Percentiles rank a stretch among this genome's conserved stretches.
These are phyloP conservation scores for Limonius californicus DNA, from an alignment of 1,140 invertebrate genomes.

Conservation along the genomic window DNA sequence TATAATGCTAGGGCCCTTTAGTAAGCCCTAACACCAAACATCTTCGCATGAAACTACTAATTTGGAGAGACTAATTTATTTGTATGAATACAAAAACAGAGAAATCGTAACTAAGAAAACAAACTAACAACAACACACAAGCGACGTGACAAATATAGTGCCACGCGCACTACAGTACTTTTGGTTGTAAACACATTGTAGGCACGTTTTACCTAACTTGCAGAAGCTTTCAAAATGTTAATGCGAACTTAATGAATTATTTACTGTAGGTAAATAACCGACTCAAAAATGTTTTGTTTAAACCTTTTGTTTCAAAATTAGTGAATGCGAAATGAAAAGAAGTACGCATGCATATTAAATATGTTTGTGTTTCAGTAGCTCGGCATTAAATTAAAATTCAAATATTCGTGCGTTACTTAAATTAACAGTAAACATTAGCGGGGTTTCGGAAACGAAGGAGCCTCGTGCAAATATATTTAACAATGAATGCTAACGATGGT, in stretches of 20 bases:
- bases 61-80: too few relatives aligned
- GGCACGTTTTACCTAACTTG: not conserved
- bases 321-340: not conserved
- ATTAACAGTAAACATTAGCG: slow-evolving; percentile 38
- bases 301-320: not conserved
- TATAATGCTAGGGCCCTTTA: too few relatives aligned
- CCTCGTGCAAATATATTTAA: slow-evolving; percentile 37
- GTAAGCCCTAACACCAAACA: too few relatives aligned
- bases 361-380: not conserved
- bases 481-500: slow-evolving; percentile 37
- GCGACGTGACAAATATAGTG: too few relatives aligned
- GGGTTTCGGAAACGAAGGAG: slow-evolving; percentile 33
- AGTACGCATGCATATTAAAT: not conserved
- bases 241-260: too few relatives aligned
- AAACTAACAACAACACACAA: too few relatives aligned
- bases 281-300: not conserved
- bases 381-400: slow-evolving; percentile 24
- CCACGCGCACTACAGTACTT: too few relatives aligned
- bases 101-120: too few relatives aligned
- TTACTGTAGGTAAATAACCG: too few relatives aligned
- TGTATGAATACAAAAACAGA: too few relatives aligned
- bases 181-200: too few relatives aligned
- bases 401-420: slow-evolving; percentile 29
- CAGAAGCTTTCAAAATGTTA: not conserved
- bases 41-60: too few relatives aligned